phyloP scores from a whole-genome alignment of 2,888 invertebrate species.

The Athalia circularis region DNA sequence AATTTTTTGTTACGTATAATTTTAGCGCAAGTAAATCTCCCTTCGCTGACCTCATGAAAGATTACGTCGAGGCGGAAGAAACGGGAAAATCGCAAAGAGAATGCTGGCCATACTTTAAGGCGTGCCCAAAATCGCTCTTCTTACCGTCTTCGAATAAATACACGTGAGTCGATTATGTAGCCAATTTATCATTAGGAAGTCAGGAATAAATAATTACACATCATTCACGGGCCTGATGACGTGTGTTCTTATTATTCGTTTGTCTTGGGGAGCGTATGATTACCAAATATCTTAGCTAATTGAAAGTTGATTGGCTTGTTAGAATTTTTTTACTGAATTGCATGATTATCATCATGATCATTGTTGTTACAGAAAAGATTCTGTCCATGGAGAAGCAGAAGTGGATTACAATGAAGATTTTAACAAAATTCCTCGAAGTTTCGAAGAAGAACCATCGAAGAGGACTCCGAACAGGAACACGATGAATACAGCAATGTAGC shows the following conservation, averaged over 20 bases:
- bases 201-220: background rate
- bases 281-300: background rate
- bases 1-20: conserved; percentile 33
- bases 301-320: background rate
- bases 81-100: conserved; percentile 85
- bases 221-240: background rate
- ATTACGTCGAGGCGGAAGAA: conserved; percentile 88
- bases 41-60: conserved; percentile 82
- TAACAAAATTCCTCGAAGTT: conserved; percentile 51
- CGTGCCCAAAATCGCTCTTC: conserved; percentile 89
- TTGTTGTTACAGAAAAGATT: conserved; percentile 57
- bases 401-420: conserved; percentile 47
- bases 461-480: conserved; percentile 49
- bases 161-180: conserved; percentile 68
- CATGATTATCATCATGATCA: background rate
- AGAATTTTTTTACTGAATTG: background rate
- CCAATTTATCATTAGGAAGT: conserved; percentile 9
- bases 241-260: conserved; percentile 4
- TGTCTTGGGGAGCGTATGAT: background rate
- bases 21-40: conserved; percentile 88
- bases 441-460: conserved; percentile 50
- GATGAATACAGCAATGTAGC: conserved; percentile 58
- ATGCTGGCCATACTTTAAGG: conserved; percentile 90
- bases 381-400: conserved; percentile 56
- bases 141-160: conserved; percentile 77